Percentiles rank a stretch among this genome's conserved stretches.
These are phyloP conservation scores for Chrysaora quinquecirrha DNA, from an alignment of 30 jellyfish, hydroid and myxozoan species.

Conservation along the genomic window DNA sequence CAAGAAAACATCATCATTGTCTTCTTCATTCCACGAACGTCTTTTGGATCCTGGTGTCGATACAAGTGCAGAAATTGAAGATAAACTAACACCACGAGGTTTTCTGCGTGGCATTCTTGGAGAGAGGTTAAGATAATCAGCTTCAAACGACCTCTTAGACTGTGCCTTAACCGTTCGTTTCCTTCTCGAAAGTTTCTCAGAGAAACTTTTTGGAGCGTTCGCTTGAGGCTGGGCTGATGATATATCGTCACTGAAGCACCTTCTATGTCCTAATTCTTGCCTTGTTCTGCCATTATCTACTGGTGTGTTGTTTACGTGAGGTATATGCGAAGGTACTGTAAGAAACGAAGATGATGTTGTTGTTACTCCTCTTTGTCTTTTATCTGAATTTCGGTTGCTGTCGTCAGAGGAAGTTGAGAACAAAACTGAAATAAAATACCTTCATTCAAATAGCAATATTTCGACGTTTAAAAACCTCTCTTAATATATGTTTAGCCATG, in stretches of 20 bases:
- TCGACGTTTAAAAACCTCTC: too few relatives aligned
- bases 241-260: neutral
- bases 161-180: neutral
- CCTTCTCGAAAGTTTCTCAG: neutral
- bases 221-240: neutral
- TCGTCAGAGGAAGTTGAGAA: slow-evolving; percentile 40
- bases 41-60: slow-evolving; percentile 19
- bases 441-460: too few relatives aligned
- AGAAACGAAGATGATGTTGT: slow-evolving; percentile 26
- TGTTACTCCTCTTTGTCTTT: slow-evolving; percentile 19
- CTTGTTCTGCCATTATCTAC: neutral
- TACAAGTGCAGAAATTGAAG: slow-evolving; percentile 27
- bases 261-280: neutral
- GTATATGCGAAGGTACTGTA: slow-evolving; percentile 22
- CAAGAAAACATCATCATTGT: slow-evolving; percentile 5
- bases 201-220: neutral
- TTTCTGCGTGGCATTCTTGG: slow-evolving; percentile 1
- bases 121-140: neutral
- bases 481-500: too few relatives aligned
- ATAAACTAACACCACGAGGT: slow-evolving; percentile 53
- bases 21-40: neutral
- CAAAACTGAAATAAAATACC: slow-evolving; percentile 25
- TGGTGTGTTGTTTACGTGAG: neutral
- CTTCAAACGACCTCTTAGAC: neutral
- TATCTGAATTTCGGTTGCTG: neutral